Base-by-base conservation (phyloP, 30 jellyfish, hydroid and myxozoan species). In the Sanderia malayensis region DNA sequence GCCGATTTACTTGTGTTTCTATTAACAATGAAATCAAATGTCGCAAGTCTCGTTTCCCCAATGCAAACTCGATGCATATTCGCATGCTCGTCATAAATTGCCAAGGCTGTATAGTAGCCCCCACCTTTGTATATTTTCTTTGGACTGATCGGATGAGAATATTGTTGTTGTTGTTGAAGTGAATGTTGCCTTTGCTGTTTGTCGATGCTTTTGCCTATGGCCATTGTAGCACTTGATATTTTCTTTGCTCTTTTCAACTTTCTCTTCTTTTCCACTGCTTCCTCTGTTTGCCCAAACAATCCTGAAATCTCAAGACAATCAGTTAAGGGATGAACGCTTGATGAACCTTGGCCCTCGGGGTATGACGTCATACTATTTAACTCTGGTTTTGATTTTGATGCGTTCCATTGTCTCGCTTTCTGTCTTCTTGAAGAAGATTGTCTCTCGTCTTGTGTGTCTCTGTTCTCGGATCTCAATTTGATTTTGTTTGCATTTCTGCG, bases 101-200 rank as follows among this genome's bases (percentile, higher is more conserved):
- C 88, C 29, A 76, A 17, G 1, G 88, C 88, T 0, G 76, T 25
- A 32, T 45, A 76, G 63, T 60, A 76, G 8, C 88, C 88, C 8
- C 88, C 88, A 0, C 88, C 88, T 18, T 55, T 67, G 44, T 44
- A 76, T 53, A 76, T 76, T 31, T 76, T 76, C 20, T 80, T 62
- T 6, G 88, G 88, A 7, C 74, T 30, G 8, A 76, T 76, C 33
- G 46, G 68, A 28, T 33, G 41, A 27, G 26, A 62, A 6, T 24
- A 18, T 46, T 63, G 73, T 17, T 31, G 55, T 41, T 41, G 55
- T 41, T 15, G 55, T 6, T 41, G 15, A 15, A 41, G 15, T 41
- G 15, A 15, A 8, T 15, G 8, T 24, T 18, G 23, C 25, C 8
- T 49, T 15, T 19, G 23, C 24, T 24, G 18, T 49, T 4, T 2